Conservation (phyloP, 2,113 vertebrate genomes). For the Anarrhichthys ocellatus region DNA sequence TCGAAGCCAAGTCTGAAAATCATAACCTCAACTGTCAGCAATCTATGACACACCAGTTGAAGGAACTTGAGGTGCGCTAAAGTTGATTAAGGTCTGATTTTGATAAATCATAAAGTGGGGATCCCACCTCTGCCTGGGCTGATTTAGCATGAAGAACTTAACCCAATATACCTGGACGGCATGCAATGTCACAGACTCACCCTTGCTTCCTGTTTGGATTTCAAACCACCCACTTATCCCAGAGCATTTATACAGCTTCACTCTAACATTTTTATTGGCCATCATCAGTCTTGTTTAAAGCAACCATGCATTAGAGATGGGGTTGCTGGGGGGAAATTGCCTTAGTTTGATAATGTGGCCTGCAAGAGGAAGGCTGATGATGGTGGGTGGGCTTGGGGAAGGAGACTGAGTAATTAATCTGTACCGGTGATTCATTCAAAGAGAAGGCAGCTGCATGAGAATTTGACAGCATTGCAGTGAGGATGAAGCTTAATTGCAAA, state of each 20-base stretch:
- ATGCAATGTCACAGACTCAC: slow-evolving; percentile 61
- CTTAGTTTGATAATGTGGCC: slow-evolving; percentile 77
- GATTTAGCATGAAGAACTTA: slow-evolving; percentile 54
- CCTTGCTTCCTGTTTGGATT: slow-evolving; percentile 62
- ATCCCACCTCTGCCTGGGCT: slow-evolving; percentile 35
- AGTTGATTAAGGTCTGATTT: slow-evolving; percentile 47
- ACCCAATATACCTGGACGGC: slow-evolving; percentile 32
- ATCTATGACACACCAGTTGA: not conserved
- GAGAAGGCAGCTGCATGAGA: slow-evolving; percentile 66
- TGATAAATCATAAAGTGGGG: slow-evolving; percentile 27
- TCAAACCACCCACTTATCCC: slow-evolving; percentile 53
- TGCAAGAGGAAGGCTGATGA: slow-evolving; percentile 69
- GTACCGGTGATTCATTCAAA: slow-evolving; percentile 82
- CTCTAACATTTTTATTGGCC: slow-evolving; percentile 67
- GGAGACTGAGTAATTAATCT: slow-evolving; percentile 83
- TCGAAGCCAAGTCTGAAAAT: not conserved
- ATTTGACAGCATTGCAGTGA: slow-evolving; percentile 70
- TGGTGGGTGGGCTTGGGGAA: slow-evolving; percentile 66
- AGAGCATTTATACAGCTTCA: slow-evolving; percentile 72
- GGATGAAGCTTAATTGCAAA: slow-evolving; percentile 76
- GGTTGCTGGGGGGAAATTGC: slow-evolving; percentile 67
- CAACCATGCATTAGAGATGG: slow-evolving; percentile 64
- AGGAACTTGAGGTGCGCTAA: slow-evolving; percentile 82
- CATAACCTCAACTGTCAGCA: slow-evolving; percentile 12
- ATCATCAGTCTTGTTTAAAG: slow-evolving; percentile 78